Base-by-base conservation (phyloP, 2,113 vertebrate species). In the Cinclus cinclus region DNA sequence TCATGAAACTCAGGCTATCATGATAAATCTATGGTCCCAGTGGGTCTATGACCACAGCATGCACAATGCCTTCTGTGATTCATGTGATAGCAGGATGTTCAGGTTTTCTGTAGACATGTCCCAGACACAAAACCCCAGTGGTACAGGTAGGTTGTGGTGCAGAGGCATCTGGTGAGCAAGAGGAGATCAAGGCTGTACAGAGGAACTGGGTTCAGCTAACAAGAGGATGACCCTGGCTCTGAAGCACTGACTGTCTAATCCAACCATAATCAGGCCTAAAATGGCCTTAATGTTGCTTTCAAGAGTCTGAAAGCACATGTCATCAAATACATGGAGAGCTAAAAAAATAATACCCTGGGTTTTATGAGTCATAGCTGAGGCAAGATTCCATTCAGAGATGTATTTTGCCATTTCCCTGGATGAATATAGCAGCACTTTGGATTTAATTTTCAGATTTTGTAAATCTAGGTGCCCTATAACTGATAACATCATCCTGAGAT, bases 401-500 rank as follows among this genome's bases (percentile, higher is more conserved):
- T 78, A 58, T 90, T 85, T 94, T 89, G 39, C 21, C 13, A 17
- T 62, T 71, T 88, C 15, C 19, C 22, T 68, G 46, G 23, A 41
- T 88, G 59, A 88, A 67, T 27, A 37, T 10, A 53, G 41, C n/a
- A 78, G 50, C n/a, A 49, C 33, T 75, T 73, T 42, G 42, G 39
- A 63, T 93, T 95, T 89, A 19, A 74, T 95, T 87, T 92, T 90
- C 91, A 69, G 35, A n/a, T 58, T 22, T 75, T 67, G 60, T 90
- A 68, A 89, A 77, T 52, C 37, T 91, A 91, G 47, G 24, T 70
- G 37, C 44, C 59, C 65, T 82, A 11, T 58, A 77, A 46, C 69
- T 79, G 71, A 68, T 65, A 91, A 92, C 7, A 74, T 63, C 56
- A 83, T 90, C 58, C 62, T 77, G 75, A 91, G 64, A 60, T 90